Base-by-base conservation (phyloP, 2,888 invertebrate species). In the Brachypalpus laphriformis region DNA sequence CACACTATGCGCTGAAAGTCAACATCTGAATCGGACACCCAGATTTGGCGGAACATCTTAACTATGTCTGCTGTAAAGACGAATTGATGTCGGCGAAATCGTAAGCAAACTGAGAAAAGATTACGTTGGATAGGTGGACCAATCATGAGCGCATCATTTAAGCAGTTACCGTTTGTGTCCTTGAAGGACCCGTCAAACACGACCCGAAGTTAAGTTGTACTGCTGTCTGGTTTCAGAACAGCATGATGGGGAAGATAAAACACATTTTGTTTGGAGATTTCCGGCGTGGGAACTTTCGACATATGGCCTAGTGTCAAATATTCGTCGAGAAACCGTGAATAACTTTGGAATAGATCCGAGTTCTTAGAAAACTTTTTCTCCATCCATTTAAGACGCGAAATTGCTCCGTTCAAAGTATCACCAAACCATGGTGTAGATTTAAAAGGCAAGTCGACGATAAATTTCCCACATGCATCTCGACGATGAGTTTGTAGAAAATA, bases 201-300 rank as follows among this genome's bases (percentile, higher is more conserved):
- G 40, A 40, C 14, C 0, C 5, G 14, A 5, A 40, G 14, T 40
- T 40, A 5, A 14, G 40, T 40, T 14, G 40, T 14, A 6, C 6
- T 14, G 40, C 86, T 87, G 9, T 74, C 76, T 6, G 78, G 57
- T 54, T 82, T 86, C 1, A 85, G 45, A 1, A 87, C 83, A 3
- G 83, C 72, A 63, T 87, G 87, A 57, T 88, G 86, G 11, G 87
- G 72, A 9, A 87, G 42, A 20, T 87, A 87, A 54, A 75, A 83
- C 42, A 54, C 65, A 9, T 82, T 81, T 9, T 20, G 45, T 45
- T 49, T 42, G 2, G 34, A 49, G 7, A 80, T 61, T 61, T 87
- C 74, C 9, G 63, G 6, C 5, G 57, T 6, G 0, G 63, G 31
- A 20, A 86, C 14, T 8, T 51, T 28, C 9, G 40, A 56, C 85